A percentile compares a stretch with the other conserved stretches of the same genome.
Evolutionary conservation across 2,797 vertebrate species (phyloP).

Genomic region (Microctenopoma steveboyesi): DNA sequence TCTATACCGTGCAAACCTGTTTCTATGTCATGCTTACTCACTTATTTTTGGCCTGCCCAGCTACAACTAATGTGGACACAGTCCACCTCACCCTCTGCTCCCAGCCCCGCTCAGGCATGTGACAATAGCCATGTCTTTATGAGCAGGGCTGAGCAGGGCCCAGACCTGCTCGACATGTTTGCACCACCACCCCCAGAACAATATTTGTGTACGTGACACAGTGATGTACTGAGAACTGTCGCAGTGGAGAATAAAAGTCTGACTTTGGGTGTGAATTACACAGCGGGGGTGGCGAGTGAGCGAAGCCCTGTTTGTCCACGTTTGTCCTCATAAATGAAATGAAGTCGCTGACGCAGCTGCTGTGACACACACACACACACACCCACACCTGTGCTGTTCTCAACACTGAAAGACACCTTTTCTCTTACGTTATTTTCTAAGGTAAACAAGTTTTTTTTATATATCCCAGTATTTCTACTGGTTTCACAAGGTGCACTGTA

Average conservation of each 20-base stretch:
- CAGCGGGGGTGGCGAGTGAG: background rate
- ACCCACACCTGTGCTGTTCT: constrained; percentile 24
- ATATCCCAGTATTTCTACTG: constrained; percentile 40
- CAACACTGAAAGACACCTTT: constrained; percentile 47
- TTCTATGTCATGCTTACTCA: constrained; percentile 35
- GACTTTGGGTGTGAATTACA: background rate
- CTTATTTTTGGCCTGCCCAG: constrained; percentile 42
- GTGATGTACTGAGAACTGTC: constrained; percentile 32
- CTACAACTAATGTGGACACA: constrained; percentile 55
- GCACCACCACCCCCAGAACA: constrained; percentile 16
- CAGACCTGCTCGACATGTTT: constrained; percentile 56
- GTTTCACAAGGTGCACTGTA: constrained; percentile 37
- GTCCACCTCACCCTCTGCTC: constrained; percentile 47
- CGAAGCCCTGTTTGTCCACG: background rate
- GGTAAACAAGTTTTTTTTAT: constrained; percentile 28
- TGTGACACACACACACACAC: constrained; percentile 7
- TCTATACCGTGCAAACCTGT: background rate
- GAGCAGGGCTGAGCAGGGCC: constrained; percentile 15
- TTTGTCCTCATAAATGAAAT: background rate
- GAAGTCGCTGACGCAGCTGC: constrained; percentile 22
- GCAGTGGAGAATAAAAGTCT: background rate
- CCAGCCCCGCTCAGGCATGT: constrained; percentile 68
- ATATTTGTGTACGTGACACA: constrained; percentile 27
- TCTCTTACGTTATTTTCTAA: constrained; percentile 21
- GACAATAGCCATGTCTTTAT: constrained; percentile 41